Evolutionary conservation across 2,797 vertebrate species (phyloP), one percentile per base, ranked within the genome.

Genomic region (Danio choprae): DNA sequence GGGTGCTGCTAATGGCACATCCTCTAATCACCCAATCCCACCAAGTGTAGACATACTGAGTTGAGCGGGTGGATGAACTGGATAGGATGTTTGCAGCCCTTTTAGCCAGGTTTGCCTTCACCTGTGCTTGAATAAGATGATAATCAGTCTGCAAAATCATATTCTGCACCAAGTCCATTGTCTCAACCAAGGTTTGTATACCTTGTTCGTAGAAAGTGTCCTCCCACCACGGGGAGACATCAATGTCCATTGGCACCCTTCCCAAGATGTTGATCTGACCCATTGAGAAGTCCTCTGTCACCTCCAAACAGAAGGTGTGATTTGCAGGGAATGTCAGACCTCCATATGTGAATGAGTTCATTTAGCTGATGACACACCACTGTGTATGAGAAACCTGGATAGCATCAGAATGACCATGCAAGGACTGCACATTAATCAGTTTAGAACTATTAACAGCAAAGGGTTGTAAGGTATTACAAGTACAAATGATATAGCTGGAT

Each of bases 331-430:
- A 63, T 7, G 63, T 65, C 40, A 65, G 2, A 6, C 63, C 63
- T 44, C 64, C 64, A 48, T 67, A 46, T 7, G 64, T 67, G 20
- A 67, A 67, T 9, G 60, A 41, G 7, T 67, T 48, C 11, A 67
- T 67, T 10, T 67, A 64, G 15, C 64, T 67, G 43, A 48, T 7
- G n/a, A 67, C 1, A n/a, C 64, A 67, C 43, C 41, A 67, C 6
- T 67, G 64, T 1, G 64, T 48, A 48, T 22, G 43, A 13, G 41
- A 67, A 41, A 67, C 64, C 0, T 67, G 64, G 20, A 64, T 3
- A 9, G 40, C 65, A 44, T 64, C 16, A 1, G 38, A 18, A n/a
- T 65, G n/a, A 3, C 41, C 40, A 65, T 44, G 41, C 7, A 68
- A 68, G 1, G 6, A 68, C 22, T 48, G 3, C 29, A 68, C 41